Percentiles rank a stretch among this genome's conserved stretches.
phyloP scores from a whole-genome alignment of 2,797 vertebrate species.

The Tragelaphus eurycerus region DNA sequence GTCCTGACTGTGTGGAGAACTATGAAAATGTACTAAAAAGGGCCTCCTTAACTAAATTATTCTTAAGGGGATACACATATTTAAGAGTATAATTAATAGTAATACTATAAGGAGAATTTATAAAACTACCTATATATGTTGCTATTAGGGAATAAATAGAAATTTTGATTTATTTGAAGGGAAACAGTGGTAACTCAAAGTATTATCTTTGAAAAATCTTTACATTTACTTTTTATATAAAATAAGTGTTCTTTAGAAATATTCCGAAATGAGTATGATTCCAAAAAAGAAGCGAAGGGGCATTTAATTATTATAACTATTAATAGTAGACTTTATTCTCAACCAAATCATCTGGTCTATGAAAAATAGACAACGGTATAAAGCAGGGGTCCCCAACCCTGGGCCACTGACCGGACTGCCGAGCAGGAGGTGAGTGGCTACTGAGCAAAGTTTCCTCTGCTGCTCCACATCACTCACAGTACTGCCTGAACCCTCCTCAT shows the following conservation, averaged over 20 bases:
- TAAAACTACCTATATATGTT: background rate
- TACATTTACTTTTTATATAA: background rate
- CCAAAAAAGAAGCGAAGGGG: background rate
- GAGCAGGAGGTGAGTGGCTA: background rate
- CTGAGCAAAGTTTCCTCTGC: background rate
- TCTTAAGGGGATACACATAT: background rate
- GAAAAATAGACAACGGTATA: background rate
- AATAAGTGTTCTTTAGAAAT: conserved; percentile 35
- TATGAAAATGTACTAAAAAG: background rate
- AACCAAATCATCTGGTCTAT: background rate
- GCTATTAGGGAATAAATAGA: background rate
- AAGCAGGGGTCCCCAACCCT: background rate
- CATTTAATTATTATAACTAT: background rate
- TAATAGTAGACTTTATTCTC: background rate
- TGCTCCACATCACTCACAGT: background rate
- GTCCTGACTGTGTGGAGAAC: background rate
- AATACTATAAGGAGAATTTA: background rate
- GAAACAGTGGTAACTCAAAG: background rate
- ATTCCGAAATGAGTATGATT: background rate
- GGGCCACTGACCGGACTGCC: background rate
- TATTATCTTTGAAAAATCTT: background rate
- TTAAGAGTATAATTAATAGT: background rate
- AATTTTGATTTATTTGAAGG: conserved; percentile 16
- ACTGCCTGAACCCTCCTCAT: background rate
- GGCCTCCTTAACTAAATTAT: background rate